phyloP scores from a whole-genome alignment of 1,140 invertebrate species.

The Procambarus virginalis region DNA sequence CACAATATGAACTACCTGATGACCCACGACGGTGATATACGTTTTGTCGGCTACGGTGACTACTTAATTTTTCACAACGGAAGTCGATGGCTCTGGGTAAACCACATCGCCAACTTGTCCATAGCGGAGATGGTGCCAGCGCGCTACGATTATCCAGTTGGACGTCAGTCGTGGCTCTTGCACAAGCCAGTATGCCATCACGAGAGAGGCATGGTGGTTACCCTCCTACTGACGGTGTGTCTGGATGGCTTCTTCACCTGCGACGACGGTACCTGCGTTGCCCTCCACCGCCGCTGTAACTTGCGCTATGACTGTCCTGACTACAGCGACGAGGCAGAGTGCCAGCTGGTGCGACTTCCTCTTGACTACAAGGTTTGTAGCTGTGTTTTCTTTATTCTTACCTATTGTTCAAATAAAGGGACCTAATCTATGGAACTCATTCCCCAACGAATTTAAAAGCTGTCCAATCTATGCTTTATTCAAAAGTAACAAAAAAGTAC shows the following conservation, averaged over 20 bases:
- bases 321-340: no score
- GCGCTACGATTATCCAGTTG: slow-evolving; percentile 47
- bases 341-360: slow-evolving; percentile 28
- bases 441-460: no score
- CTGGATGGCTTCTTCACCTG: no score
- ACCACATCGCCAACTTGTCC: background rate
- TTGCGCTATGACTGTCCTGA: no score
- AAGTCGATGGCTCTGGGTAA: slow-evolving; percentile 42
- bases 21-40: background rate
- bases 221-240: slow-evolving; percentile 10
- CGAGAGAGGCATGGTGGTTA: slow-evolving; percentile 2
- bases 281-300: no score
- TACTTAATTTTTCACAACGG: slow-evolving; percentile 37
- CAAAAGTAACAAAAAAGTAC: no score
- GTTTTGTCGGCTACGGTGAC: slow-evolving; percentile 55
- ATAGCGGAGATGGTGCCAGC: slow-evolving; percentile 38
- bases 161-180: slow-evolving; percentile 47
- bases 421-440: no score
- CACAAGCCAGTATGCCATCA: slow-evolving; percentile 34
- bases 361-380: slow-evolving; percentile 51
- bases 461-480: no score
- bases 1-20: slow-evolving; percentile 55
- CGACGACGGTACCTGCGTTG: no score
- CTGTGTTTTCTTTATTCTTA: no score
- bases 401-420: no score